Base-by-base conservation (phyloP, 2,888 invertebrate genomes). In the Leucoma salicis region DNA sequence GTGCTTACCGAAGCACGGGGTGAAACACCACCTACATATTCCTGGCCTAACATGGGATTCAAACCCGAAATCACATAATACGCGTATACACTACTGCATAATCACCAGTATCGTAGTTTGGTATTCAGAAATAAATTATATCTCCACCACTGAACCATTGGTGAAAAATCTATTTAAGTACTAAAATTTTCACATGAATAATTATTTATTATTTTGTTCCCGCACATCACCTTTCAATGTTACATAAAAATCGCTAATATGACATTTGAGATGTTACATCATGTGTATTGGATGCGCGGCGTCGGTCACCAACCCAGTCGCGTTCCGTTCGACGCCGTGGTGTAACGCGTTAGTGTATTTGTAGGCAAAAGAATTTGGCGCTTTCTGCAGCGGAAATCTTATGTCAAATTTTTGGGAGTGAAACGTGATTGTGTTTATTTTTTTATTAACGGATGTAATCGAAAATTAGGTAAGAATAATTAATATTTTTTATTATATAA, bases 321-420 rank as follows among this genome's bases (percentile, higher is more conserved):
- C 56, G 57, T 53, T 60, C 54, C 50, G 46, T 42, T 40, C 39
- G 49, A 54, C 55, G 66, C 49, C 52, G 39, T 35, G 25, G 31
- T 24, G 52, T 49, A 54, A 60, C 70, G 70, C 53, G 57, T 54
- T 46, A 37, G 44, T 44, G 28, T 18, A 31, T 46, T 47, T 35
- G 47, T 53, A 31, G 4, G 29, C 13, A 37, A 41, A 54, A 50
- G 42, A 46, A 71, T 78, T 81, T 81, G 79, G 77, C 82, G 75
- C 66, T 78, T 80, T 78, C 81, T 70, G 62, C 39, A 53, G 57
- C 63, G 67, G 74, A 77, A 77, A 78, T 67, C 63, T 46, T 59
- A 75, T 70, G 79, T 78, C 79, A 78, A 80, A 77, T 74, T 43
- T 46, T 27, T 27, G 40, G 33, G 29, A 66, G 72, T 69, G 67